Percentiles rank a stretch among this genome's conserved stretches.
Evolutionary conservation across 1,140 invertebrate species (phyloP).

Genomic region (Drosophila repletoides): DNA sequence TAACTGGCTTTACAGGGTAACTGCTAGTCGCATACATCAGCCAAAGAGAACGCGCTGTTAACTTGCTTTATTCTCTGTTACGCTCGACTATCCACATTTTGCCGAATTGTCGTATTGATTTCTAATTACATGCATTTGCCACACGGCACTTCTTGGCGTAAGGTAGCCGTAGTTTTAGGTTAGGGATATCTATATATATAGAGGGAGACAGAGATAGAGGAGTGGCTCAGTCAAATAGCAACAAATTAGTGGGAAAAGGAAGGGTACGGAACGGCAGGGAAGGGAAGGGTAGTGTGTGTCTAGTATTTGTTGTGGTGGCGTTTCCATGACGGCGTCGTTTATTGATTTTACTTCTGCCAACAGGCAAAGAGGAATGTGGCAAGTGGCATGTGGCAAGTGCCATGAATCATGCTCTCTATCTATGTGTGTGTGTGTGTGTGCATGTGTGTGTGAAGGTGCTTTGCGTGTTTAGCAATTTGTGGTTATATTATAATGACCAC

Average conservation of each 20-base stretch:
- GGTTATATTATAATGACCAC: slow-evolving; percentile 78
- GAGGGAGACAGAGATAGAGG: slow-evolving; percentile 8
- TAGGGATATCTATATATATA: slow-evolving; percentile 33
- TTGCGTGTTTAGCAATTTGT: slow-evolving; percentile 76
- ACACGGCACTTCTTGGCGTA: slow-evolving; percentile 44
- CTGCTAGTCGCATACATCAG: no score
- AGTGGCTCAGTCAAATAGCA: slow-evolving; percentile 50
- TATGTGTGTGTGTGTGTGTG: background rate
- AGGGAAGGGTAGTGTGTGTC: slow-evolving; percentile 29
- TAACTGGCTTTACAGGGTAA: no score
- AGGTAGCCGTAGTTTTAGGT: slow-evolving; percentile 46
- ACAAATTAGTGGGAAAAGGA: slow-evolving; percentile 28
- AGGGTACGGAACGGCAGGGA: background rate
- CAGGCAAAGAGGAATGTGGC: slow-evolving; percentile 12
- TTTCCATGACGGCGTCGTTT: slow-evolving; percentile 67
- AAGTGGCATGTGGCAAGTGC: slow-evolving; percentile 26
- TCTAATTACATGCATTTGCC: slow-evolving; percentile 59
- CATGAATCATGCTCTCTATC: slow-evolving; percentile 44
- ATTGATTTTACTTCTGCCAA: slow-evolving; percentile 65
- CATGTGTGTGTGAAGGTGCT: slow-evolving; percentile 16
- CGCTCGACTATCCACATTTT: slow-evolving; percentile 36
- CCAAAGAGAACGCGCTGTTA: no score
- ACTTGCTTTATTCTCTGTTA: background rate
- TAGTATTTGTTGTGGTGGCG: slow-evolving; percentile 70
- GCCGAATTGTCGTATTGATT: slow-evolving; percentile 67